Conservation (phyloP, 2,888 invertebrate genomes). For the Caenorhabditis doughertyi region DNA sequence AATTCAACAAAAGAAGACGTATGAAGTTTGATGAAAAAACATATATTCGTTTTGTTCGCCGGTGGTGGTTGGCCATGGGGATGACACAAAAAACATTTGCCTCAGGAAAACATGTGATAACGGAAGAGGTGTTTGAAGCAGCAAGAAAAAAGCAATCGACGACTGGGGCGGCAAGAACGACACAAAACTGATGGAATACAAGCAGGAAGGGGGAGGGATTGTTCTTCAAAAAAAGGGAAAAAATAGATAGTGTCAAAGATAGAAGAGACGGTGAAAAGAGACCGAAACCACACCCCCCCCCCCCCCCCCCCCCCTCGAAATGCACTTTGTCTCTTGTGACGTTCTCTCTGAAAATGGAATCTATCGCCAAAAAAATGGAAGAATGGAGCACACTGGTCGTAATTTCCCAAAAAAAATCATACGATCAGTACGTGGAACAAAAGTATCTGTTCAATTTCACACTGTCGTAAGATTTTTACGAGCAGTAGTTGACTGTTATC, state of each 20-base stretch:
- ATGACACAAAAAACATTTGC: slow-evolving; percentile 19
- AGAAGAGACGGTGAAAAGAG: background rate
- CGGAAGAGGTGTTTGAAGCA: background rate
- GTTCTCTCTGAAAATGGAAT: too few relatives aligned
- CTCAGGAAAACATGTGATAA: slow-evolving; percentile 20
- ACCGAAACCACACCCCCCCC: background rate
- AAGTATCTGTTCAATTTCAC: background rate
- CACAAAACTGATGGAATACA: slow-evolving; percentile 30
- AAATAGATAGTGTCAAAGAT: background rate
- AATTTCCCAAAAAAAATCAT: too few relatives aligned
- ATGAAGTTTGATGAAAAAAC: slow-evolving; percentile 14
- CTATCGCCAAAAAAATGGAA: background rate
- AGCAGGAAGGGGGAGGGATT: slow-evolving; percentile 8
- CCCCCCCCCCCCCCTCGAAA: background rate
- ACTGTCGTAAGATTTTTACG: slow-evolving; percentile 22
- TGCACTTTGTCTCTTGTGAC: slow-evolving; percentile 6
- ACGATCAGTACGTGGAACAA: background rate
- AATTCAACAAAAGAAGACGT: background rate
- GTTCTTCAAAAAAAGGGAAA: slow-evolving; percentile 13
- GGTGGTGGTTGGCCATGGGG: background rate
- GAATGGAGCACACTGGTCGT: slow-evolving; percentile 8
- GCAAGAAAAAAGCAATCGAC: background rate
- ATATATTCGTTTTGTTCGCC: background rate
- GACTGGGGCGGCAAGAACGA: slow-evolving; percentile 1
- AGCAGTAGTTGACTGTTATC: slow-evolving; percentile 33